Base-by-base conservation (phyloP, 2,797 vertebrate species). In the Pempheris klunzingeri region DNA sequence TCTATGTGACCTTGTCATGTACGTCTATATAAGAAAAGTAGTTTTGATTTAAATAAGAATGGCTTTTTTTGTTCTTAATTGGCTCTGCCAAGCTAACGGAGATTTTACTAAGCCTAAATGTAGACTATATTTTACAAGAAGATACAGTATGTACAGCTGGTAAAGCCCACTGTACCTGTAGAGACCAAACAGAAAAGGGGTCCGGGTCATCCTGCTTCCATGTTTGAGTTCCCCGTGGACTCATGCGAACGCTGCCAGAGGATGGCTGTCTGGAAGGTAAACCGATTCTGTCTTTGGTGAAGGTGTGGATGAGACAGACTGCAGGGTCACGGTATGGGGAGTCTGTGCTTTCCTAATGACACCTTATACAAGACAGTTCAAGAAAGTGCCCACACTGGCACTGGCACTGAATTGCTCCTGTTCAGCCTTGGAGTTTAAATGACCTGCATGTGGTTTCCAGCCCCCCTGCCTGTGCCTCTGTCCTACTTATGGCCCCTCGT, bases 371-470 rank as follows among this genome's bases (percentile, higher is more conserved):
- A 91, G 89, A 91, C 90, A 92, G 89, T 93, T 91, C 91, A 92
- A 93, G 88, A 92, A 92, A 88, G 91, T 90, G 89, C 70, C 88
- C 76, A 59, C 71, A 38, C 78, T 50, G 89, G 90, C 90, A 61
- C 92, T 90, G 91, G 90, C 92, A 94, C 93, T 94, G 93, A 94
- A 93, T 86, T 92, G 85, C 84, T 90, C 89, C 92, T 89, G 84
- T 94, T 96, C 94, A 96, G 96, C 93, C 94, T 96, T 96, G 94
- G 94, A 91, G 95, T 96, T 96, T 96, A 96, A 96, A 95, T 95
- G 90, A 92, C 93, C 89, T 96, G 96, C 96, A 97, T 96, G 96
- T 75, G 74, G 86, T 93, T 93, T 92, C 90, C 89, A 85, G 90
- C 87, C 93, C 91, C 92, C 93, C 77, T 90, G 92, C 90, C 83